These are phyloP conservation scores for Oligia fasciuncula DNA, from an alignment of 2,888 invertebrate species.

Conservation along the genomic window DNA sequence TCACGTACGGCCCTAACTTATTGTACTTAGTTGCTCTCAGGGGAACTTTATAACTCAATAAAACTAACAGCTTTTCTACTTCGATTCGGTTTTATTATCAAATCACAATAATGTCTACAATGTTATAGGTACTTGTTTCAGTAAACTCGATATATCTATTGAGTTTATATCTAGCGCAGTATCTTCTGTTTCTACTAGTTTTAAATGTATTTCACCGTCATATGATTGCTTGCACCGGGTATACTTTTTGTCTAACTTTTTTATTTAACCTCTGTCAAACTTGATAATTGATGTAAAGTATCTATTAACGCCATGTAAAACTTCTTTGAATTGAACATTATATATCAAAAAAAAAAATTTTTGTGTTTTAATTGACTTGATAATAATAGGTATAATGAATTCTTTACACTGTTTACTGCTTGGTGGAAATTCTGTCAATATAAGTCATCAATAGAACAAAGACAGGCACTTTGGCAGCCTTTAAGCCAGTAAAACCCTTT, in stretches of 20 bases:
- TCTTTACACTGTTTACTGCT: background rate
- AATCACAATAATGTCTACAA: conserved; percentile 25
- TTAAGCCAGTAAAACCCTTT: background rate
- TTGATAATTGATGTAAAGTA: background rate
- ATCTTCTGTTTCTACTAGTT: background rate
- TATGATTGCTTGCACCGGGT: too few species aligned
- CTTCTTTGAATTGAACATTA: background rate
- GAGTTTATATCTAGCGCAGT: too few species aligned
- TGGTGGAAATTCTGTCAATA: background rate
- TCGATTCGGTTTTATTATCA: conserved; percentile 38
- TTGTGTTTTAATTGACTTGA: background rate
- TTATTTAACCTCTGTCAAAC: background rate
- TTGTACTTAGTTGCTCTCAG: conserved; percentile 29
- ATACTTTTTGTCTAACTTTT: background rate
- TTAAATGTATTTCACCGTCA: background rate
- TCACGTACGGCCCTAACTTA: conserved; percentile 30
- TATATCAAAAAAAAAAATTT: background rate
- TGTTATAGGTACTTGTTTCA: conserved; percentile 20
- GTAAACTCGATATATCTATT: background rate
- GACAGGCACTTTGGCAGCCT: background rate
- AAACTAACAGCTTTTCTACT: conserved; percentile 53
- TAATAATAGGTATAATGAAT: background rate
- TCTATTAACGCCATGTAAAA: background rate
- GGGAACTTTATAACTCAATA: conserved; percentile 50
- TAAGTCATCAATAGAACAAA: background rate